Evolutionary conservation across 2,888 invertebrate genomes (phyloP), one percentile per base, ranked within the genome.

Genomic region (Ectobius pallidus): DNA sequence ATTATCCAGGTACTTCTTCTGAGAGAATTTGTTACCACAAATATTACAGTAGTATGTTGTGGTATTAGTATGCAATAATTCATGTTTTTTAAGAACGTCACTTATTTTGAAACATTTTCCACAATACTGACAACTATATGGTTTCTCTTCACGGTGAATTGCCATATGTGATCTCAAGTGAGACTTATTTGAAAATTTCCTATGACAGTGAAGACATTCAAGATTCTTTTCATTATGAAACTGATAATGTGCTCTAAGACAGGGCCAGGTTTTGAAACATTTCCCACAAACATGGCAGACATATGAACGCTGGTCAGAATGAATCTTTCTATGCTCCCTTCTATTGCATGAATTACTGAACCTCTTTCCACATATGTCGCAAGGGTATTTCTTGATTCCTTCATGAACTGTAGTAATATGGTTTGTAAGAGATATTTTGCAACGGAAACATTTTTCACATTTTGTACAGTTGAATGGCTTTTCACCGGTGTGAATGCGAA

Each of bases 241-340:
- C 55, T 87, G 85, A 67, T 86, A 84, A 78, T 90, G 90, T 22
- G 87, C 88, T 80, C 89, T 88, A 49, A 90, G 80, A 1, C 89
- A 87, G 0, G 89, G 89, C 78, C 89, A 88, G 79, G 90, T 90
- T 71, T 89, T 88, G 82, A 90, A 90, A 0, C 88, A 80, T 67
- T 83, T 84, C 6, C 65, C 65, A 65, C 65, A 65, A 14, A 65
- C 65, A 65, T 65, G 65, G n/a, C 65, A 65, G 16, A 65, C 42
- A 30, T 39, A 65, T 32, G 65, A 9, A 4, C 65, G 65, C 20
- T 65, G 39, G 11, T 65, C 65, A 42, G 27, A 85, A 79, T 90
- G 84, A 68, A 85, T 85, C 1, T 25, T 20, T 46, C 46, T 44
- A 39, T 67, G 67, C 27, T 67, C 67, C 14, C 7, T 18, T 67